phyloP scores from a whole-genome alignment of 1,140 invertebrate species.

The Drosophila sp. region DNA sequence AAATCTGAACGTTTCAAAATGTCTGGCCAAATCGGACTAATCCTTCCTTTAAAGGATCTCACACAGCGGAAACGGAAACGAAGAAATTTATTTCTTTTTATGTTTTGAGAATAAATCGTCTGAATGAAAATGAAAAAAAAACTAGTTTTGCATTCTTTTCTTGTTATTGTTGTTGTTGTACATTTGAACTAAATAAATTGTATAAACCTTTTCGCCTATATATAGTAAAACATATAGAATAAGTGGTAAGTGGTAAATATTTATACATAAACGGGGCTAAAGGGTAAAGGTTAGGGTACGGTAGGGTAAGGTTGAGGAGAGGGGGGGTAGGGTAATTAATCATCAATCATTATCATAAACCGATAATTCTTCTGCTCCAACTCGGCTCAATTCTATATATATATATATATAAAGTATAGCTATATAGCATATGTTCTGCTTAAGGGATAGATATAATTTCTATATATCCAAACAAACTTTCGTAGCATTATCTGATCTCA shows the following conservation, averaged over 20 bases:
- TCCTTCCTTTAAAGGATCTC: neutral
- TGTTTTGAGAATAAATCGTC: conserved; percentile 1
- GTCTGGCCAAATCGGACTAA: neutral
- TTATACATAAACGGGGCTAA: conserved; percentile 61
- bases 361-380: conserved; percentile 17
- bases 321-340: conserved; percentile 1
- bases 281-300: neutral
- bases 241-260: conserved; percentile 70
- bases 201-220: conserved; percentile 76
- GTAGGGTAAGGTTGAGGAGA: neutral
- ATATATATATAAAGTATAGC: conserved; percentile 54
- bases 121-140: conserved; percentile 46
- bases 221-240: conserved; percentile 49
- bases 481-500: conserved; percentile 37
- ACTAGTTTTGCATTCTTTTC: neutral
- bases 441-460: conserved; percentile 64
- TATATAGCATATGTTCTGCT: conserved; percentile 59
- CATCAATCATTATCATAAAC: conserved; percentile 12
- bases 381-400: conserved; percentile 36
- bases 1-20: conserved; percentile 1
- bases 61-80: neutral
- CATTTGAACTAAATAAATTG: conserved; percentile 81
- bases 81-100: neutral
- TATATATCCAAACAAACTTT: conserved; percentile 70
- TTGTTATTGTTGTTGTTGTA: conserved; percentile 58